Percentiles rank a stretch among this genome's conserved stretches.
Evolutionary conservation across 2,888 invertebrate genomes (phyloP).

Genomic region (Endotricha flammealis): DNA sequence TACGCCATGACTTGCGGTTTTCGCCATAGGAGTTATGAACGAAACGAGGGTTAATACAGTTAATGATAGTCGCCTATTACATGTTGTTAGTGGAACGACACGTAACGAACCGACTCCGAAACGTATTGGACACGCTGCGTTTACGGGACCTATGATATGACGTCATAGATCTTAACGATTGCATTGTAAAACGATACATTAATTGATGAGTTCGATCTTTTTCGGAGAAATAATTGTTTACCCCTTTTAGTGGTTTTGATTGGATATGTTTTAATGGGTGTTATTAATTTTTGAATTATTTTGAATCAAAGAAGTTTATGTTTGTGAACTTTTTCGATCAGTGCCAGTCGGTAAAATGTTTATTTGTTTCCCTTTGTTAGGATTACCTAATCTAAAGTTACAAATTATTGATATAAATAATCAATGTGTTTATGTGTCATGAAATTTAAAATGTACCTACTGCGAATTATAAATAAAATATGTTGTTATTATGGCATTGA

Average conservation of each 20-base stretch:
- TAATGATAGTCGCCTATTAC: constrained; percentile 71
- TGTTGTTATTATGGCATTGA: no score
- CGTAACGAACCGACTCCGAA: constrained; percentile 69
- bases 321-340: no score
- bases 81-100: constrained; percentile 67
- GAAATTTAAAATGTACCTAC: no score
- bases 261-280: not conserved
- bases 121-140: constrained; percentile 68
- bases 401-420: no score
- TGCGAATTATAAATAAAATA: no score
- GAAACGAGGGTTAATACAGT: constrained; percentile 67
- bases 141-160: constrained; percentile 44
- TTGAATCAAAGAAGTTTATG: no score
- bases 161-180: constrained; percentile 27
- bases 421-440: no score
- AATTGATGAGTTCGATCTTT: constrained; percentile 8
- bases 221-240: constrained; percentile 7
- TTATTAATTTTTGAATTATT: no score
- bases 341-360: no score
- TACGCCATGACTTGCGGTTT: constrained; percentile 61
- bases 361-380: no score
- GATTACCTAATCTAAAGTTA: no score
- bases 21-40: constrained; percentile 48
- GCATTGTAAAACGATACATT: constrained; percentile 11
- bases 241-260: not conserved